phyloP scores from a whole-genome alignment of 2,888 invertebrate species.

The Belgica antarctica region DNA sequence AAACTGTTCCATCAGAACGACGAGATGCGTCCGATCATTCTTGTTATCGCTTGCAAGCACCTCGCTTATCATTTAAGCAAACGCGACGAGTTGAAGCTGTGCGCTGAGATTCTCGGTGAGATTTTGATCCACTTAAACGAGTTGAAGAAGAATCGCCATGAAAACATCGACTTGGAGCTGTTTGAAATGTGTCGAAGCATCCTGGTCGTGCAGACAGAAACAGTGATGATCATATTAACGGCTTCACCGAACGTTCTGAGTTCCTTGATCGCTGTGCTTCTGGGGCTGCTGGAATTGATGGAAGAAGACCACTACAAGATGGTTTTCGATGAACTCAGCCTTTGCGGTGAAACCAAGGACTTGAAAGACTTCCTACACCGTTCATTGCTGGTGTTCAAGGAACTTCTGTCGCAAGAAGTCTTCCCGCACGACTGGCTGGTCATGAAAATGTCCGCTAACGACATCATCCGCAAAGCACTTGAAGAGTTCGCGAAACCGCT shows the following conservation, averaged over 20 bases:
- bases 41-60: constrained; percentile 82
- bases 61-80: constrained; percentile 77
- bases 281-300: constrained; percentile 80
- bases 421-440: constrained; percentile 90
- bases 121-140: constrained; percentile 65
- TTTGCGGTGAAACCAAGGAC: constrained; percentile 70
- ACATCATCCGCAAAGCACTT: constrained; percentile 77
- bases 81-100: constrained; percentile 77
- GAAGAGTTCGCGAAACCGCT: constrained; percentile 87
- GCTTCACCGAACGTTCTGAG: constrained; percentile 68
- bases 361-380: constrained; percentile 82
- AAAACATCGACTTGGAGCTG: constrained; percentile 56
- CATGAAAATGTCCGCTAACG: constrained; percentile 83
- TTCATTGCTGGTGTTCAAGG: constrained; percentile 64
- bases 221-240: constrained; percentile 77
- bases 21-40: constrained; percentile 78
- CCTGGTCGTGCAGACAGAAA: constrained; percentile 71
- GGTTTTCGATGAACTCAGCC: constrained; percentile 76
- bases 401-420: constrained; percentile 53
- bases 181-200: constrained; percentile 51
- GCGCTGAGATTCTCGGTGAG: constrained; percentile 84
- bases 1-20: constrained; percentile 63
- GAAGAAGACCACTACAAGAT: constrained; percentile 85
- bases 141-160: constrained; percentile 56
- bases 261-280: constrained; percentile 80